A percentile compares a stretch with the other conserved stretches of the same genome.
Conservation (phyloP, 2,888 invertebrate species). For the Cheilosia soror region DNA sequence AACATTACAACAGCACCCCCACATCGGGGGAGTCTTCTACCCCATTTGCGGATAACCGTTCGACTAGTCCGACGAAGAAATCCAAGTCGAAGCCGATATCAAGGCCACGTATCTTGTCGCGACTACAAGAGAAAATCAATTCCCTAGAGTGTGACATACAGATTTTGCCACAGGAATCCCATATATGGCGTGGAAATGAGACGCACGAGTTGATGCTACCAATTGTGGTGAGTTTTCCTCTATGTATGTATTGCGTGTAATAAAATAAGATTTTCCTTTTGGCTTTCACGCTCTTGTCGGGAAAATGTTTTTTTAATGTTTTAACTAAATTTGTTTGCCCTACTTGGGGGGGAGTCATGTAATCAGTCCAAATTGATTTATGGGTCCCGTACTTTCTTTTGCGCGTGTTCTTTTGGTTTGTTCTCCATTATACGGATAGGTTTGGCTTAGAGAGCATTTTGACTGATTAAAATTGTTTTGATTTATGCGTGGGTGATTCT, state of each 20-base stretch:
- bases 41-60: constrained; percentile 43
- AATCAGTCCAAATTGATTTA: constrained; percentile 50
- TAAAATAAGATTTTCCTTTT: not conserved
- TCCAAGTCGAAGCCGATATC: constrained; percentile 80
- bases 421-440: not conserved
- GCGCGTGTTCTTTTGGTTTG: not conserved
- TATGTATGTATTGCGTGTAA: constrained; percentile 3
- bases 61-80: constrained; percentile 65
- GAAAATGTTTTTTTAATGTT: constrained; percentile 37
- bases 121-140: constrained; percentile 87
- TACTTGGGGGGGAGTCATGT: constrained; percentile 21
- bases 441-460: constrained; percentile 13
- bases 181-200: constrained; percentile 89
- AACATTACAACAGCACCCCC: constrained; percentile 74
- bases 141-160: constrained; percentile 88
- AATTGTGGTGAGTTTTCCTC: constrained; percentile 85
- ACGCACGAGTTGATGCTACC: constrained; percentile 89
- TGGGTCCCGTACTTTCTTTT: not conserved
- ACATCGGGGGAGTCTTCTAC: constrained; percentile 76
- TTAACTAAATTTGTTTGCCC: constrained; percentile 42
- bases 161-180: constrained; percentile 87
- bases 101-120: constrained; percentile 84
- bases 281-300: not conserved
- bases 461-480: constrained; percentile 24
- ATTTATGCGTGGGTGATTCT: not conserved